These are phyloP conservation scores for Mugil cephalus DNA, from an alignment of 2,113 vertebrate species.

Conservation along the genomic window DNA sequence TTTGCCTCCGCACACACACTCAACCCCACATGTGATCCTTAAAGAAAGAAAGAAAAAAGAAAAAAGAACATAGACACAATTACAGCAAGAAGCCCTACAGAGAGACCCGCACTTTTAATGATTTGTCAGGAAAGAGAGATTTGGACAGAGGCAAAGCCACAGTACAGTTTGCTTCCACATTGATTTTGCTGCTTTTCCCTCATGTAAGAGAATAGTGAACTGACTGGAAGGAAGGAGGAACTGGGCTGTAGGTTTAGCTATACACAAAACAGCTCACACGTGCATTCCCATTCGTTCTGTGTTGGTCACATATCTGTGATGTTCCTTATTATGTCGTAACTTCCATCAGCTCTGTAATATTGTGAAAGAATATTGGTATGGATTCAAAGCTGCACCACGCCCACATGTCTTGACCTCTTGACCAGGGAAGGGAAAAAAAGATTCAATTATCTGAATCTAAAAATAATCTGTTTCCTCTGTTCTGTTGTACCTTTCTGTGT, in stretches of 20 bases:
- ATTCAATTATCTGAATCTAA: background rate
- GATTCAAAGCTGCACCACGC: slow-evolving; percentile 29
- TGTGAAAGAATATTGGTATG: background rate
- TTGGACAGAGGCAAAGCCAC: background rate
- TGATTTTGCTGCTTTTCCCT: slow-evolving; percentile 4
- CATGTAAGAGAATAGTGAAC: background rate
- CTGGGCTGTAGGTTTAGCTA: background rate
- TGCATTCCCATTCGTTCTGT: background rate
- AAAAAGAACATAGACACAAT: slow-evolving; percentile 31
- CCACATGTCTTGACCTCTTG: background rate
- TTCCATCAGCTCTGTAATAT: slow-evolving; percentile 22
- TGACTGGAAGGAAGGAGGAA: background rate
- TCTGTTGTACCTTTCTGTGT: too few species aligned
- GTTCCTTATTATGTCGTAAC: too few species aligned
- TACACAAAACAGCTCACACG: slow-evolving; percentile 9
- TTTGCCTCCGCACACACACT: background rate
- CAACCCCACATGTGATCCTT: slow-evolving; percentile 21
- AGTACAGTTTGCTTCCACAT: slow-evolving; percentile 19
- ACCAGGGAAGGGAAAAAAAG: too few species aligned
- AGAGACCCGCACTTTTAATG: slow-evolving; percentile 1
- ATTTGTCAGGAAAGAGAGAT: slow-evolving; percentile 36
- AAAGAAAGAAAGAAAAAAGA: slow-evolving; percentile 2
- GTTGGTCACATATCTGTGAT: background rate
- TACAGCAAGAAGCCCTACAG: slow-evolving; percentile 16
- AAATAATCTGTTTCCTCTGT: too few species aligned